These are phyloP conservation scores for Halcyon leucocephala DNA, from an alignment of 2,797 vertebrate species.

Conservation along the genomic window DNA sequence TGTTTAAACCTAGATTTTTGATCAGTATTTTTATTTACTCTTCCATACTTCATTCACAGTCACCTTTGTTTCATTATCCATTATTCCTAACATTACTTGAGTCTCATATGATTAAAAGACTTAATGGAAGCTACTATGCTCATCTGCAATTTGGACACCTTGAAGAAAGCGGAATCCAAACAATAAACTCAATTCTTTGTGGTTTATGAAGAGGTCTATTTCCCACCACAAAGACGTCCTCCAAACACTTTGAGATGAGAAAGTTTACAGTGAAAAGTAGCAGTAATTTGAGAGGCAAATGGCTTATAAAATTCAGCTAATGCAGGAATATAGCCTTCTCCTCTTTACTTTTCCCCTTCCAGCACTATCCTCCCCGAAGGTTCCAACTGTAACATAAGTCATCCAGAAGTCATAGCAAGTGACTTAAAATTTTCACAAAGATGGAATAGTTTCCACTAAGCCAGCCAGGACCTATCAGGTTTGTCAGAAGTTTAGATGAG, in stretches of 20 bases:
- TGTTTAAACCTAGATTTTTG: not conserved
- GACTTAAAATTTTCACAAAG: not conserved
- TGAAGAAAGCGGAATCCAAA: not conserved
- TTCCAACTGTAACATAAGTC: not conserved
- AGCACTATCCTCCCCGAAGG: not conserved
- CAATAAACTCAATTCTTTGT: not conserved
- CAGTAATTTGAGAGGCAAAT: not conserved
- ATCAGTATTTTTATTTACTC: not conserved
- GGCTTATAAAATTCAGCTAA: not conserved
- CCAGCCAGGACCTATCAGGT: not conserved
- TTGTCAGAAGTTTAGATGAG: not conserved
- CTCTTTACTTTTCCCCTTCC: not conserved
- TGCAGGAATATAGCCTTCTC: not conserved
- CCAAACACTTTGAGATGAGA: not conserved
- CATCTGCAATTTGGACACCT: not conserved
- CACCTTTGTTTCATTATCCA: not conserved
- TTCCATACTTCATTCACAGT: not conserved
- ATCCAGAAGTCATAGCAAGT: not conserved
- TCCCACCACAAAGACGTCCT: not conserved
- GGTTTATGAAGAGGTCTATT: not conserved
- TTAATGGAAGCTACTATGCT: not conserved
- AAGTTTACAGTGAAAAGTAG: not conserved
- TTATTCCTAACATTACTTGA: not conserved
- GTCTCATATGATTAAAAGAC: not conserved
- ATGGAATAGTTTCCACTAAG: not conserved